Base-by-base conservation (phyloP, 2,888 invertebrate species). In the Gryllus longicercus region DNA sequence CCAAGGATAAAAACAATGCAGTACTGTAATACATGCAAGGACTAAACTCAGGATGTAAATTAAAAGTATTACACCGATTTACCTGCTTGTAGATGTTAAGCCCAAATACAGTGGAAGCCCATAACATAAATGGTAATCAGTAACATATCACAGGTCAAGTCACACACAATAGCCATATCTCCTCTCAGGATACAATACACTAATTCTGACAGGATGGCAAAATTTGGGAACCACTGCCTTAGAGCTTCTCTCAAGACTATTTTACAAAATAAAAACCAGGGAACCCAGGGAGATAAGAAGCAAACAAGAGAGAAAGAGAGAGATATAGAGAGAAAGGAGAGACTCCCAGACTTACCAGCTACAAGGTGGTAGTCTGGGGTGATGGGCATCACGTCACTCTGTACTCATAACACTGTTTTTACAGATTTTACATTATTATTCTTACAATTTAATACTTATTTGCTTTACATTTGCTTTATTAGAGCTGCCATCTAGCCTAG, bases 401-500 rank as follows among this genome's bases (percentile, higher is more conserved):
- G 63, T 63, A 63, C 63, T 63, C 63, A 63, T 63, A 63, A 63
- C 63, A 63, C 63, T 63, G 63, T 18, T 16, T 63, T 63, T 63
- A 63, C 63, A 63, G 63, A 63, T 18, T 63, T 63, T 63, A 63
- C 63, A 63, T 16, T 63, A 63, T 63, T 63, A 63, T 63, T 63
- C 75, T 75, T 75, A 75, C 74, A 75, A n/a, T 75, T n/a, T 23
- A 75, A 75, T 75, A 75, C 25, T 75, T n/a, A 23, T 75, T 23
- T 75, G 25, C 25, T 14, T 75, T 75, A 75, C 21, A 25, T 75
- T n/a, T 75, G 25, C 75, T 23, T 75, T 75, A 75, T 75, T 75
- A 79, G 74, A 79, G 79, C 79, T 79, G 79, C 21, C 81, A 81
- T 79, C 79, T 81, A 81, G 77, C 78, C 77, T 80, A 76, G 79